Evolutionary conservation across 2,888 invertebrate species (phyloP), one percentile per base, ranked within the genome.

Genomic region (Ramazzottius varieornatus): DNA sequence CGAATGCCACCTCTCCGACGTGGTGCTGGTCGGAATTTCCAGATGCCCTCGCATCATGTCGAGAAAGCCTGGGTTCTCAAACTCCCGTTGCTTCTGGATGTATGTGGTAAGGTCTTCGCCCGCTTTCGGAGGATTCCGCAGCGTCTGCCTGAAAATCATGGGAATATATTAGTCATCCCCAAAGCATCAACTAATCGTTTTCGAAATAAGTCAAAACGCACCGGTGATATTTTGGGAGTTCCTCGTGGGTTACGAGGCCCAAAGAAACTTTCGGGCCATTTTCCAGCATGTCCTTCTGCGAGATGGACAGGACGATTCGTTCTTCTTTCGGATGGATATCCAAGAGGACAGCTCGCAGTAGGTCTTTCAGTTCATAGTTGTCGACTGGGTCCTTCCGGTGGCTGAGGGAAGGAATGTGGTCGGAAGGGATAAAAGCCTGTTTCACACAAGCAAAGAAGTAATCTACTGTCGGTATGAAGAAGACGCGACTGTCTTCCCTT

Each of bases 1-100:
- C 16, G 54, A 54, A 29, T 54, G 29, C 54, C 54, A 54, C 29
- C 54, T 8, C 8, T 29, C 24, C 16, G n/a, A 16, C 29, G 54
- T 24, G 20, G 20, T 24, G 54, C 54, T 54, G 4, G 20, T 29
- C 54, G 54, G 29, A 8, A 54, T 29, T 24, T 54, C 29, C 13
- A 54, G 54, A 4, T 54, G 66, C 46, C 71, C 70, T 75, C 40
- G 75, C 75, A 13, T 73, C 75, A 1, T 66, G 73, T 1, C 75
- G 75, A 1, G 68, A 75, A 32, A 70, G 70, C 1, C 67, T 72
- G 1, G 71, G 1, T 69, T 54, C 4, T 29, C 29, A 24, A 54
- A 54, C 24, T 54, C 54, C 4, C 54, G 54, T 29, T 54, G 54
- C 20, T 68, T 64, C 40, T 71, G 67, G 29, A 75, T 68, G 54